Evolutionary conservation across 1,140 invertebrate genomes (phyloP).

Genomic region (Orius insidiosus): DNA sequence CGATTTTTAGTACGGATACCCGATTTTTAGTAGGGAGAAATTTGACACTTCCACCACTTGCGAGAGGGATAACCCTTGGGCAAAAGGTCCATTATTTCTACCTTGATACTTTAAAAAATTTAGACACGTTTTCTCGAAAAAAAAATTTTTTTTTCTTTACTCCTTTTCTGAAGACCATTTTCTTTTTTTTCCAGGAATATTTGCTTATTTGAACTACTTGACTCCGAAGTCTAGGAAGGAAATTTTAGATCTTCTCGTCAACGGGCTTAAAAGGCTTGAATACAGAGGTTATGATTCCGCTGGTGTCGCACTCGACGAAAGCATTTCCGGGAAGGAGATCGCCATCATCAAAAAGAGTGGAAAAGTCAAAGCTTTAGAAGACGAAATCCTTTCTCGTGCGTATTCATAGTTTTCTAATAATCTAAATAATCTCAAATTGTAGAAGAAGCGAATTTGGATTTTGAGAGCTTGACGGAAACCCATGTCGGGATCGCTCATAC

Average conservation of each 20-base stretch:
- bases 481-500: constrained; percentile 48
- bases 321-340: constrained; percentile 49
- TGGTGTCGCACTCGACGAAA: constrained; percentile 48
- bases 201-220: constrained; percentile 96
- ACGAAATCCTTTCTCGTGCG: constrained; percentile 63
- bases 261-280: constrained; percentile 69
- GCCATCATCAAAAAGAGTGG: constrained; percentile 79
- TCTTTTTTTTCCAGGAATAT: constrained; percentile 77
- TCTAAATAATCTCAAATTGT: constrained; percentile 1
- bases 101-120: too few relatives aligned
- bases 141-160: too few relatives aligned
- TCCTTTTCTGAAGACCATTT: too few relatives aligned
- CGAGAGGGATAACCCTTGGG: too few relatives aligned
- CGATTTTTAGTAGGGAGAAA: too few relatives aligned
- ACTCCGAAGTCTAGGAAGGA: constrained; percentile 86
- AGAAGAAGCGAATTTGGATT: constrained; percentile 35
- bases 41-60: too few relatives aligned
- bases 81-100: too few relatives aligned
- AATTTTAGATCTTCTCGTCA: constrained; percentile 84
- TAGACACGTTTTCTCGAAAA: too few relatives aligned
- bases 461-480: constrained; percentile 36
- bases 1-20: too few relatives aligned
- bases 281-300: constrained; percentile 59
- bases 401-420: constrained; percentile 16
- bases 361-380: constrained; percentile 83